Percentiles rank a stretch among this genome's conserved stretches.
These are phyloP conservation scores for Ochotona princeps DNA, from an alignment of 2,113 vertebrate species.

Conservation along the genomic window DNA sequence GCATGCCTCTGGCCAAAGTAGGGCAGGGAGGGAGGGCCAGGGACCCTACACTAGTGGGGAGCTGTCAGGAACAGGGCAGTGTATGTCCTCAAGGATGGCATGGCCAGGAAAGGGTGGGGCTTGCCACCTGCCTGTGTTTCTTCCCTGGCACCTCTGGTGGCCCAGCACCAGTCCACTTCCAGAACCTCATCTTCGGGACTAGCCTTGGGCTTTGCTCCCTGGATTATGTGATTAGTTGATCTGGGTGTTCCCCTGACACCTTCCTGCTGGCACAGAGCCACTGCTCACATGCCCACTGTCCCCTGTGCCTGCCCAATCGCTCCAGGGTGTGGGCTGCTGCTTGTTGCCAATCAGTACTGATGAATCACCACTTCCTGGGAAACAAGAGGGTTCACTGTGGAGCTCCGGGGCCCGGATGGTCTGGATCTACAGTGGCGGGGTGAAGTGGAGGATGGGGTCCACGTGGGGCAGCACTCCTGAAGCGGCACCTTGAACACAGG, in stretches of 20 bases:
- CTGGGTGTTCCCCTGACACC: not conserved
- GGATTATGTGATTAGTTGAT: fast-evolving
- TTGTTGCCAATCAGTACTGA: fast-evolving
- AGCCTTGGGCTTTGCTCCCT: not conserved
- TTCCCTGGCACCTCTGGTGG: not conserved
- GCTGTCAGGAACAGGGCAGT: not conserved
- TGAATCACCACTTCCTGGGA: not conserved
- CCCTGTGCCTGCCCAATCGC: not conserved
- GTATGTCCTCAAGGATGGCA: not conserved
- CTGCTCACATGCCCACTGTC: too few relatives aligned
- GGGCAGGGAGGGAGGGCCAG: not conserved
- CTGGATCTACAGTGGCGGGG: not conserved
- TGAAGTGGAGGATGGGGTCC: too few relatives aligned
- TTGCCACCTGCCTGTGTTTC: not conserved
- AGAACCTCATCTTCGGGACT: fast-evolving
- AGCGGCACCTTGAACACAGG: not conserved
- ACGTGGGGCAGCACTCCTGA: not conserved
- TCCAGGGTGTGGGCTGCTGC: not conserved
- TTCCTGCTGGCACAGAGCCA: not conserved
- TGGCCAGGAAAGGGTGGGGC: not conserved
- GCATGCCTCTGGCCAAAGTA: not conserved
- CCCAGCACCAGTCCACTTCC: too few relatives aligned
- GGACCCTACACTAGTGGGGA: not conserved
- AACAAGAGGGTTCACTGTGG: fast-evolving
- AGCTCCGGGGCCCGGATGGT: not conserved